Base-by-base conservation (phyloP, 1,140 invertebrate genomes). In the Euwallacea fornicatus region DNA sequence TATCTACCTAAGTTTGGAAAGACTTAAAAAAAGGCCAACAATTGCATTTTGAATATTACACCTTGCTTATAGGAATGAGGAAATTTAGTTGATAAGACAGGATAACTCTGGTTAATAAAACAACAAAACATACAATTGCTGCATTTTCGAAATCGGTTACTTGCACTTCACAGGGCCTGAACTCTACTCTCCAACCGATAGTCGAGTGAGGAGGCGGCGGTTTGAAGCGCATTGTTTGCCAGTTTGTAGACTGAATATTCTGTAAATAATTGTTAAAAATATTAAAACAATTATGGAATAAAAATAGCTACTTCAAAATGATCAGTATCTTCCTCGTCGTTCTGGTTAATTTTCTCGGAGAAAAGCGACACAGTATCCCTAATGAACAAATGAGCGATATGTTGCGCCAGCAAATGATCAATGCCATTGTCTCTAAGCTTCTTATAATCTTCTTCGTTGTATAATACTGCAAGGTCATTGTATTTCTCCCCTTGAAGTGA, bases 211-310 rank as follows among this genome's bases (percentile, higher is more conserved):
- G 91, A 16, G 95, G 94, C 67, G 98, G 98, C 55, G 97, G 96
- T 83, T 99, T 99, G 83, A 99, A 99, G 13, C 98, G 87, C 98
- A 99, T 98, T 7, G 97, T 98, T 86, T 99, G 98, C 98, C 98
- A 99, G 84, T 99, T 99, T 7, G 98, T 99, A 0, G 97, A 99
- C 83, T 99, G 98, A 77, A 99, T 98, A 80, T 99, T 99, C 93
- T 97, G 79, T 15, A 84, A 84, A 61, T 71, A 33, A 33, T 33
- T 33, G 21, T 33, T 33, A 33, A 33, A 33, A 4, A 33, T 33
- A 33, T 10, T 16, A 2, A 13, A 65, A 65, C n/a, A 44, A 44
- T 8, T 7, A 42, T 42, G 42, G 43, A 16, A 41, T 61, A 60
- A 33, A 50, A 53, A 7, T 67, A 73, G 67, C 76, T 82, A 96